A percentile compares a stretch with the other conserved stretches of the same genome.
Conservation (phyloP, 2,888 invertebrate species). For the Lysandra coridon region DNA sequence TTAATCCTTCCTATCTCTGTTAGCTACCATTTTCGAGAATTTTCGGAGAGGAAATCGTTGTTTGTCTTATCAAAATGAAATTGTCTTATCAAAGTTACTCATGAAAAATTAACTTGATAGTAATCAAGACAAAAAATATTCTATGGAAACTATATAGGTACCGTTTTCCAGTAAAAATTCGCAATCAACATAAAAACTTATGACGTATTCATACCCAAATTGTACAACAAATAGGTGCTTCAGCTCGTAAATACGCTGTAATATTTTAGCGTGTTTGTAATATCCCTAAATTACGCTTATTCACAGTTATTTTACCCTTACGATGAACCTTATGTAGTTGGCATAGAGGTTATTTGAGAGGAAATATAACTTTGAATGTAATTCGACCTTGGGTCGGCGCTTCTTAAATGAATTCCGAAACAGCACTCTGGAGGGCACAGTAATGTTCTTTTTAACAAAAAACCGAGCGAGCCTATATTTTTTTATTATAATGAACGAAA, state of each 20-base stretch:
- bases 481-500: not conserved
- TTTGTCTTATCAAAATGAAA: too few species aligned
- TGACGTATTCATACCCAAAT: not conserved
- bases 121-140: too few species aligned
- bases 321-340: not conserved
- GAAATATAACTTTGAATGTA: not conserved
- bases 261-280: constrained; percentile 8
- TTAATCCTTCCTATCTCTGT: too few species aligned
- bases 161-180: too few species aligned
- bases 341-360: not conserved
- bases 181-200: too few species aligned
- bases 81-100: too few species aligned
- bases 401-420: constrained; percentile 13
- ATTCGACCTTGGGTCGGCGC: not conserved
- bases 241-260: not conserved
- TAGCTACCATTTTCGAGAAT: too few species aligned
- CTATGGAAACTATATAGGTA: too few species aligned
- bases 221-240: not conserved
- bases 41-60: too few species aligned
- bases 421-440: not conserved
- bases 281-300: constrained; percentile 2
- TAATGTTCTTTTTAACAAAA: not conserved
- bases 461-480: not conserved
- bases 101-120: too few species aligned
- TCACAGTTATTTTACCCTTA: not conserved